Evolutionary conservation across 35 echinoderm and acorn worm genomes (phyloP).

Genomic region (Apostichopus californicus): DNA sequence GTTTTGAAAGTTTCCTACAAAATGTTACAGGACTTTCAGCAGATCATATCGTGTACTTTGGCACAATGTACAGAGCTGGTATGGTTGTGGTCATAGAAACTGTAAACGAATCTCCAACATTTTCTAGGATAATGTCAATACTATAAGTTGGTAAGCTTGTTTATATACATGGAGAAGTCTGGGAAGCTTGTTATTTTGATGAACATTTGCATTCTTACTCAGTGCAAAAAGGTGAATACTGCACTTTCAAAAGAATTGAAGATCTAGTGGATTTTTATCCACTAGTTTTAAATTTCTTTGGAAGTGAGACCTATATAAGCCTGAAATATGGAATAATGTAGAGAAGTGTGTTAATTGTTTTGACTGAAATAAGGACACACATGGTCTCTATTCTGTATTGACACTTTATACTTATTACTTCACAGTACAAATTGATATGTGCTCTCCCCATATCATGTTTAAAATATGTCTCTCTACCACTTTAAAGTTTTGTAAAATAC

Average conservation of each 20-base stretch:
- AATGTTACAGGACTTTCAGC: constrained; percentile 28
- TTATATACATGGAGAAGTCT: constrained; percentile 34
- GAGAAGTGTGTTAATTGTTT: no score
- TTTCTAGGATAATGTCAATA: constrained; percentile 42
- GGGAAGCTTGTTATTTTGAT: constrained; percentile 45
- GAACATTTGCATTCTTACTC: constrained; percentile 52
- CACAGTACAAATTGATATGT: no score
- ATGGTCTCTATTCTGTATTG: no score
- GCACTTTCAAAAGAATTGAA: constrained; percentile 2
- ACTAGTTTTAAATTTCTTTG: constrained; percentile 28
- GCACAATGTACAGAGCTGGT: constrained; percentile 13
- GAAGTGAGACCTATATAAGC: neutral
- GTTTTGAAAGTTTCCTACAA: constrained; percentile 6
- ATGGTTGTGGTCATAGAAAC: constrained; percentile 18
- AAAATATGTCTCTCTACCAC: no score
- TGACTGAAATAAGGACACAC: no score
- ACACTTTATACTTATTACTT: no score
- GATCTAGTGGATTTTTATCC: constrained; percentile 45
- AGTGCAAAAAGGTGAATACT: constrained; percentile 9
- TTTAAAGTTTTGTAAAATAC: no score
- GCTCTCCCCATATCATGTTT: no score
- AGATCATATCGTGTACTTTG: constrained; percentile 20
- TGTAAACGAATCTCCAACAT: constrained; percentile 48
- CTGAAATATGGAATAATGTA: no score
- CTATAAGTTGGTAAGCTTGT: constrained; percentile 47